These are phyloP conservation scores for Tinamus guttatus DNA, from an alignment of 2,113 vertebrate species.

Conservation along the genomic window DNA sequence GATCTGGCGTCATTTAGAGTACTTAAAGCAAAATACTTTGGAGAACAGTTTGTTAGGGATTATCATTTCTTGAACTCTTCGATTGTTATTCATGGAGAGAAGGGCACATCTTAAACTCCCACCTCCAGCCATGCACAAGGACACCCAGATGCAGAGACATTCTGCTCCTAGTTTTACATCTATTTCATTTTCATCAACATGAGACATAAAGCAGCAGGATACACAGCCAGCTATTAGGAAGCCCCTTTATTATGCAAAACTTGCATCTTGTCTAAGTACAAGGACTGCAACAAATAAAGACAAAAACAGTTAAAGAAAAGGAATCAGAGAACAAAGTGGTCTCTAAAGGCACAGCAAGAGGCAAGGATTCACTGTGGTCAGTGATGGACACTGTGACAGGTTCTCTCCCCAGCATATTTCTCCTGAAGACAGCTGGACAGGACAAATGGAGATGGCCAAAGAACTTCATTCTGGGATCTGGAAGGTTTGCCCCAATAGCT, in stretches of 20 bases:
- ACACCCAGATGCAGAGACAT: conserved; percentile 14
- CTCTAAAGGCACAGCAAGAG: conserved; percentile 59
- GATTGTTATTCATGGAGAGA: not conserved
- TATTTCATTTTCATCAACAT: conserved; percentile 56
- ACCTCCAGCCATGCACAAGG: not conserved
- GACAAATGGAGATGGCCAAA: not conserved
- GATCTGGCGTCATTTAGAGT: not conserved
- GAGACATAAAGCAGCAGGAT: conserved; percentile 51
- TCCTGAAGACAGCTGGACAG: not conserved
- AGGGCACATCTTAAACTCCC: not conserved
- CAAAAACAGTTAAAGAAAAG: conserved; percentile 39
- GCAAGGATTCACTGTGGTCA: not conserved
- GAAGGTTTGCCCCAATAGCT: not conserved
- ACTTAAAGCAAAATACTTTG: not conserved
- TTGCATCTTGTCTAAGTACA: conserved; percentile 37
- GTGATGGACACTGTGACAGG: conserved; percentile 7
- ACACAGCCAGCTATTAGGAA: conserved; percentile 27
- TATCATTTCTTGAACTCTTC: not conserved
- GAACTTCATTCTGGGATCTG: not conserved
- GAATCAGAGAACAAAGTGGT: conserved; percentile 39
- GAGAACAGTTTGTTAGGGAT: not conserved
- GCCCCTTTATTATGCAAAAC: conserved; percentile 62
- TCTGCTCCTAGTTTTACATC: conserved; percentile 48
- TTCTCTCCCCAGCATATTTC: conserved; percentile 19
- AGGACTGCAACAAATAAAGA: conserved; percentile 21